Percentiles rank a stretch among this genome's conserved stretches.
phyloP scores from a whole-genome alignment of 92 coral and sea anemone genomes.

The Palythoa heliodiscus region DNA sequence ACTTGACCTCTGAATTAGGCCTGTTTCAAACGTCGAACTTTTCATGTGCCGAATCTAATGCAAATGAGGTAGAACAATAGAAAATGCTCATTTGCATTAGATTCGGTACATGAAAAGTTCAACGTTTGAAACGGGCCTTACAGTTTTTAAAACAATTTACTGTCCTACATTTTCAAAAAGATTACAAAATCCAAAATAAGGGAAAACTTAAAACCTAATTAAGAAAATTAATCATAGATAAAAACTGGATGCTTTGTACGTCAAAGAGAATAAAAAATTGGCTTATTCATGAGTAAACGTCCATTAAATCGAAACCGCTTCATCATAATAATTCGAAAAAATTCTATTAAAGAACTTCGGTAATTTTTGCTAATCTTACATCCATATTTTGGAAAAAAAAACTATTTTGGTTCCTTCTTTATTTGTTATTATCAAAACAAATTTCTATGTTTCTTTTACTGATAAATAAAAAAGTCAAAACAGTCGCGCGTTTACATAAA shows the following conservation, averaged over 20 bases:
- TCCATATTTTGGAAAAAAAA: neutral
- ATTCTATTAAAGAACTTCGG: neutral
- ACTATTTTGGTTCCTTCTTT: neutral
- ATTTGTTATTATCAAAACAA: neutral
- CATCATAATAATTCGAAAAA: neutral
- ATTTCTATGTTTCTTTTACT: neutral
- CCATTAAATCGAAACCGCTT: neutral
- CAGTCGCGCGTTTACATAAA: no score
- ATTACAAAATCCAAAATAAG: neutral
- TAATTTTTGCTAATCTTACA: neutral
- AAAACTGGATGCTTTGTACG: no score
- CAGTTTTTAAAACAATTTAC: neutral
- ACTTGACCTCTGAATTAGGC: no score
- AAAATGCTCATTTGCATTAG: no score
- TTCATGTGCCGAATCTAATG: no score
- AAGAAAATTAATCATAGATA: neutral
- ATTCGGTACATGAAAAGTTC: no score
- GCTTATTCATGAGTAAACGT: no score
- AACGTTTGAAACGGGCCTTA: no score
- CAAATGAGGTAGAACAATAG: no score
- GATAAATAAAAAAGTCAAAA: neutral
- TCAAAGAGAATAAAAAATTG: neutral
- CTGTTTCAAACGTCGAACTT: no score
- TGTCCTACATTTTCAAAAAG: neutral
- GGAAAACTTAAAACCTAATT: neutral